phyloP scores from a whole-genome alignment of 2,113 vertebrate species.

The Heteronetta atricapilla region DNA sequence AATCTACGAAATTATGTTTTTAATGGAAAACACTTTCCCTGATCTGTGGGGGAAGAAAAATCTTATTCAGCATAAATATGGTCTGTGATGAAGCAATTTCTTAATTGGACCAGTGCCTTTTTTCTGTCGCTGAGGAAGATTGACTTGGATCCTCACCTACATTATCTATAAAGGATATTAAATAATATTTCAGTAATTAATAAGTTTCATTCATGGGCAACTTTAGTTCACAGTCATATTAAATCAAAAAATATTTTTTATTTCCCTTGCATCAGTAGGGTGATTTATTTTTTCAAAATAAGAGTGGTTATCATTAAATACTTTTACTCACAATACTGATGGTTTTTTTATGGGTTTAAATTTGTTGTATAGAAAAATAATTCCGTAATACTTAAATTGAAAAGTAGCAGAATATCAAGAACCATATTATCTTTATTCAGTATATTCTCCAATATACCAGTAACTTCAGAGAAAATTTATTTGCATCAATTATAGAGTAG shows the following conservation, averaged over 20 bases:
- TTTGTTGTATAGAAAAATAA: neutral
- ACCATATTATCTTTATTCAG: neutral
- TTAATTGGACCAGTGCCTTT: neutral
- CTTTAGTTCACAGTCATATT: neutral
- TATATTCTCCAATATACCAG: neutral
- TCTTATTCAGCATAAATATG: neutral
- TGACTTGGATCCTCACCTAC: neutral
- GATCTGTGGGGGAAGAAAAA: neutral
- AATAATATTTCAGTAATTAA: neutral
- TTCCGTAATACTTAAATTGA: neutral
- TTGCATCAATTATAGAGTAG: neutral
- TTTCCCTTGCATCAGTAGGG: neutral
- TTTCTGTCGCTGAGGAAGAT: neutral
- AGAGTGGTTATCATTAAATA: neutral
- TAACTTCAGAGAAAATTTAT: neutral
- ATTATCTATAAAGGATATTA: slow-evolving; percentile 9
- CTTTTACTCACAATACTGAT: neutral
- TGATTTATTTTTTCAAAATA: neutral
- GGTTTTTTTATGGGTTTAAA: neutral
- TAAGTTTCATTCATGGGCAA: neutral
- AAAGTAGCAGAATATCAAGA: neutral
- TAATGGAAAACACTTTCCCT: neutral
- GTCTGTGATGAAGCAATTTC: neutral
- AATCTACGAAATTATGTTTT: neutral
- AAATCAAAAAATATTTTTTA: slow-evolving; percentile 6